phyloP scores from a whole-genome alignment of 2,113 vertebrate genomes.

The Agelaius tricolor region DNA sequence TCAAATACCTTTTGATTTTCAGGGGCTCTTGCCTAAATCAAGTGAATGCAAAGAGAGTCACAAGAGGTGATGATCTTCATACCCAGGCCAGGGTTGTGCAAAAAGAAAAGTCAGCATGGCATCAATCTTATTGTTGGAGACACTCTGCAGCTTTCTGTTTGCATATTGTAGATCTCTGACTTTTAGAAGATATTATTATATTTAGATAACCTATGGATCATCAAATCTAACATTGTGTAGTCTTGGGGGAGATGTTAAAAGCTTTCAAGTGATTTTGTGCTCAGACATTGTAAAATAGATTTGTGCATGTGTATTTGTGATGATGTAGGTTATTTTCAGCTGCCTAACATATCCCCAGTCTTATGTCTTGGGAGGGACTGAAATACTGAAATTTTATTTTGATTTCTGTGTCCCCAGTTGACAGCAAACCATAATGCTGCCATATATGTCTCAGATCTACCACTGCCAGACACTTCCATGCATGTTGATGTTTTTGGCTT shows the following conservation, averaged over 20 bases:
- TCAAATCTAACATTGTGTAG: neutral
- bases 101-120: neutral
- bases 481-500: neutral
- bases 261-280: neutral
- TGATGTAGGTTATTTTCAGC: neutral
- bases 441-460: neutral
- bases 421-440: neutral
- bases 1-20: neutral
- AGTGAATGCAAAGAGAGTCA: neutral
- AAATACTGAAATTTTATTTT: neutral
- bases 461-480: neutral
- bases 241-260: neutral
- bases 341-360: neutral
- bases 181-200: neutral
- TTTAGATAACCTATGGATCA: neutral
- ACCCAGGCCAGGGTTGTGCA: neutral
- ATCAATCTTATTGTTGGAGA: neutral
- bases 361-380: neutral
- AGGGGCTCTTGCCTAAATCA: neutral
- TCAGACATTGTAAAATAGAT: neutral
- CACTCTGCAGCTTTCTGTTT: neutral
- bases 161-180: neutral
- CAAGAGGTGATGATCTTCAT: neutral
- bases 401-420: neutral
- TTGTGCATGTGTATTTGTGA: neutral